Conservation (phyloP, 2,797 vertebrate species). For the Ciconia nigra region DNA sequence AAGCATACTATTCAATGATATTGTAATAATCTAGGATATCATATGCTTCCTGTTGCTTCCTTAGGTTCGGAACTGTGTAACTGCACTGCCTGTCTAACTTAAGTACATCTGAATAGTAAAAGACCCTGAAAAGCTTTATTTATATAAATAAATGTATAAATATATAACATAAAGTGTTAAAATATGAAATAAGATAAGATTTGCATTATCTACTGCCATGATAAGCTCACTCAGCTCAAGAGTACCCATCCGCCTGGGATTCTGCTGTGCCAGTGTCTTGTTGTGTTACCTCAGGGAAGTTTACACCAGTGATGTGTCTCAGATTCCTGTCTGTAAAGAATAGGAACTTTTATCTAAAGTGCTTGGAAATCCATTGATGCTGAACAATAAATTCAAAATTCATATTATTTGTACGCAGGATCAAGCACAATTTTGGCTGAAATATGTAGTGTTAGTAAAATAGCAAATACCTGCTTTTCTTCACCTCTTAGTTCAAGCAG, state of each 20-base stretch:
- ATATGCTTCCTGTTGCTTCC: neutral
- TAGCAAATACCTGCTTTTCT: neutral
- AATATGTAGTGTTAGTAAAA: neutral
- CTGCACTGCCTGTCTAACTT: neutral
- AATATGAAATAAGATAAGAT: neutral
- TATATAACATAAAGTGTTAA: neutral
- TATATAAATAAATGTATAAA: neutral
- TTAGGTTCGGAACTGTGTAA: neutral
- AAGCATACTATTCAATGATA: accelerated
- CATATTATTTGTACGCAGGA: neutral
- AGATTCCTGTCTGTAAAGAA: neutral
- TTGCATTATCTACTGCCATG: neutral
- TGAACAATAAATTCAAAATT: neutral
- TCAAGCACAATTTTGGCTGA: neutral
- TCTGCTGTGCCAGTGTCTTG: neutral
- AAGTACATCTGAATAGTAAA: neutral
- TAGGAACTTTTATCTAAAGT: neutral
- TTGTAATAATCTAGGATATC: neutral
- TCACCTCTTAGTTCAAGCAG: neutral
- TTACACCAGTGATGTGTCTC: neutral
- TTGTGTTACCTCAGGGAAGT: neutral
- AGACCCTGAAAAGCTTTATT: neutral
- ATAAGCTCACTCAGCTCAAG: neutral
- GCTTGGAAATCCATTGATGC: neutral
- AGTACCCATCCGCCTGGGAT: accelerated